Conservation (phyloP, 2,888 invertebrate species). For the Slavum lentiscoides region DNA sequence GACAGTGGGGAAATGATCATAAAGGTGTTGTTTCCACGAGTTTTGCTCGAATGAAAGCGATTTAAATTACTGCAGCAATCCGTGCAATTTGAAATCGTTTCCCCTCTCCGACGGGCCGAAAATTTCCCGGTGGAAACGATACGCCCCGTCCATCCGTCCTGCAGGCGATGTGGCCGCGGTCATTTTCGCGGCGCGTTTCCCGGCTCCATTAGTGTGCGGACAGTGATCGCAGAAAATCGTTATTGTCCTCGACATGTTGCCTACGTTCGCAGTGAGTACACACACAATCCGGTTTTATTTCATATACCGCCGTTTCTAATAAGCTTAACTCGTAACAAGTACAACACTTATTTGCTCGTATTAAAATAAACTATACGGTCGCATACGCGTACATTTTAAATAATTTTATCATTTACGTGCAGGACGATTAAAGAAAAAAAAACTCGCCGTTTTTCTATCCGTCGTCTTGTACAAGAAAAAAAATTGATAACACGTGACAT, state of each 20-base stretch:
- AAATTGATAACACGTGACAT: too few relatives aligned
- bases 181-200: constrained; percentile 47
- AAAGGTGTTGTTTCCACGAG: constrained; percentile 20
- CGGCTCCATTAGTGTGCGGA: constrained; percentile 25
- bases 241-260: constrained; percentile 12
- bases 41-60: constrained; percentile 41
- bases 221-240: constrained; percentile 33
- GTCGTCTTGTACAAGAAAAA: too few relatives aligned
- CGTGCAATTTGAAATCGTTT: background rate
- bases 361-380: too few relatives aligned
- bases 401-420: too few relatives aligned
- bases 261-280: constrained; percentile 41
- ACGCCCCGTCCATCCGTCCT: background rate
- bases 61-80: constrained; percentile 18
- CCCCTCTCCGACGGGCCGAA: background rate
- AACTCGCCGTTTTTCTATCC: too few relatives aligned
- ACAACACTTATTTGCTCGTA: too few relatives aligned
- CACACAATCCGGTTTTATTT: too few relatives aligned
- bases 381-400: too few relatives aligned
- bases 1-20: constrained; percentile 37
- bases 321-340: background rate
- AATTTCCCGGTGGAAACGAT: constrained; percentile 25
- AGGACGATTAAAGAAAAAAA: too few relatives aligned
- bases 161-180: constrained; percentile 1
- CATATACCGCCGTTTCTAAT: background rate